Conservation (phyloP, 2,888 invertebrate species). For the Macaria liturata region DNA sequence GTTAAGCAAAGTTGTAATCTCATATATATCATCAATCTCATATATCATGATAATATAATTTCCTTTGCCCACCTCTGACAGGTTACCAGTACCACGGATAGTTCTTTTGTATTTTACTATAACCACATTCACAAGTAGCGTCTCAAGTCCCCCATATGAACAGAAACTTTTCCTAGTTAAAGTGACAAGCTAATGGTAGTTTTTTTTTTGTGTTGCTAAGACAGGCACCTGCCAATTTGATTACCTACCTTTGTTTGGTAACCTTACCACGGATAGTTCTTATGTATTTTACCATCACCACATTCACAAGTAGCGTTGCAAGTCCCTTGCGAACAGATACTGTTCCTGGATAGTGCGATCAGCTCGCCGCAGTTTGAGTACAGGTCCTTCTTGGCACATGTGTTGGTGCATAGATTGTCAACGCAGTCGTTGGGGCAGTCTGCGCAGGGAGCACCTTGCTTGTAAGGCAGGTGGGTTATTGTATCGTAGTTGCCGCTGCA, state of each 20-base stretch:
- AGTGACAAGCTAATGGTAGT: conserved; percentile 86
- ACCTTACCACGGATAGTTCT: conserved; percentile 51
- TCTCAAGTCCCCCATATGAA: conserved; percentile 84
- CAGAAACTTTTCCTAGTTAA: conserved; percentile 56
- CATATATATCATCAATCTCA: too few species aligned
- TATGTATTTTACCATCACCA: conserved; percentile 76
- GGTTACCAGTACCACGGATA: too few species aligned
- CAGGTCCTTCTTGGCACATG: conserved; percentile 86
- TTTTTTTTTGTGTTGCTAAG: conserved; percentile 43
- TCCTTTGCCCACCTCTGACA: too few species aligned
- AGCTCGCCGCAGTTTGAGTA: conserved; percentile 90
- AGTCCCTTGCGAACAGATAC: conserved; percentile 72
- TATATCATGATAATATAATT: too few species aligned
- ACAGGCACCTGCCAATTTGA: too few species aligned
- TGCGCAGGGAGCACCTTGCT: conserved; percentile 85
- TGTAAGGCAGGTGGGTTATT: conserved; percentile 86
- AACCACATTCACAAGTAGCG: conserved; percentile 88
- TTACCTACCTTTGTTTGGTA: too few species aligned
- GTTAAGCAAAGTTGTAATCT: too few species aligned
- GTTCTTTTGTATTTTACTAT: conserved; percentile 79
- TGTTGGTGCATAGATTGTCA: conserved; percentile 88
- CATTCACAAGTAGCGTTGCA: conserved; percentile 91
- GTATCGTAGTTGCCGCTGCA: conserved; percentile 87
- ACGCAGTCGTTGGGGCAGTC: conserved; percentile 86
- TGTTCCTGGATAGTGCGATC: conserved; percentile 54